phyloP scores from a whole-genome alignment of 2,888 invertebrate genomes.

The Spicauda simplicius region DNA sequence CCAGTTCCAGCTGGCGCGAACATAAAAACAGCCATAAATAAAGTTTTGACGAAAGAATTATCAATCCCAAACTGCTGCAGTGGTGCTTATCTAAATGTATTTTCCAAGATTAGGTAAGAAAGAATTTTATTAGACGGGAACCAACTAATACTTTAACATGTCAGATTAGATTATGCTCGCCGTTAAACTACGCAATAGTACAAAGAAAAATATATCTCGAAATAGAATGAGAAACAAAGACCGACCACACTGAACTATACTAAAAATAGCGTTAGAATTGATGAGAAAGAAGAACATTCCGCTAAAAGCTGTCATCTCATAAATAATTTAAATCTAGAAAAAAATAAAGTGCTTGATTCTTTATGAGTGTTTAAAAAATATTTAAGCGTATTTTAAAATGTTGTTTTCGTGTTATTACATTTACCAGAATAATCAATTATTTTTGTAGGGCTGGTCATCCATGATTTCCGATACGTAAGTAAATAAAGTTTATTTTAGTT shows the following conservation, averaged over 20 bases:
- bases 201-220: constrained; percentile 15
- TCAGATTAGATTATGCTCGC: constrained; percentile 14
- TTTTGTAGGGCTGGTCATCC: too few species aligned
- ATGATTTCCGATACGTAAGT: too few species aligned
- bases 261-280: constrained; percentile 31
- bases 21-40: constrained; percentile 23
- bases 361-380: not conserved
- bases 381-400: not conserved
- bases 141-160: constrained; percentile 17
- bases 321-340: not conserved
- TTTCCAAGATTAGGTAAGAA: constrained; percentile 15
- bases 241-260: constrained; percentile 16
- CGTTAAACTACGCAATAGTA: constrained; percentile 13
- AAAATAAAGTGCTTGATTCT: constrained; percentile 3
- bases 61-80: constrained; percentile 19
- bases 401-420: not conserved
- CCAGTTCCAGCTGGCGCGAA: constrained; percentile 26
- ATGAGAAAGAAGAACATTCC: constrained; percentile 32
- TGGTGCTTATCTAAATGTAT: constrained; percentile 28
- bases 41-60: constrained; percentile 32
- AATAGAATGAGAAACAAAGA: constrained; percentile 23
- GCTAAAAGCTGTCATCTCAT: constrained; percentile 15
- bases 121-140: constrained; percentile 23
- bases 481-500: too few species aligned
- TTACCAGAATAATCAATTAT: not conserved